Evolutionary conservation across 2,797 vertebrate genomes (phyloP), one percentile per base, ranked within the genome.

Genomic region (Sebastes aleutianus): DNA sequence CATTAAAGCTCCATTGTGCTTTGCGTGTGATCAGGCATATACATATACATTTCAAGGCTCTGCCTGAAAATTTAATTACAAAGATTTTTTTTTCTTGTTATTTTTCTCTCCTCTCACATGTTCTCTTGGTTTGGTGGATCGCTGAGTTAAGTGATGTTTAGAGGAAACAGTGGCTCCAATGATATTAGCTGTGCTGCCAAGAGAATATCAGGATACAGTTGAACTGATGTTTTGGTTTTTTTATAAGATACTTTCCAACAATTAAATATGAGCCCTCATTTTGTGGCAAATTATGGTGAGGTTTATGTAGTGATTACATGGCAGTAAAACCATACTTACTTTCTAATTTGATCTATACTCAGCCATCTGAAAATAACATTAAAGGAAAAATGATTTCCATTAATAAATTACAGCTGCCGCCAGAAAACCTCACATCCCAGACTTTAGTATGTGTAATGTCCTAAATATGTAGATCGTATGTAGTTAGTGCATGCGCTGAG

Each of bases 381-480:
- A 78, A 73, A 59, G 22, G 20, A 8, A 53, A 83, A 66, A 81
- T 31, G 22, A 85, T 85, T 83, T 85, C 61, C 80, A 86, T 88
- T 67, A 80, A 89, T 73, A 74, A 82, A 84, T 82, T 54, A 54
- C 34, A 78, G 76, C 65, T 86, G 89, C 85, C 47, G 29, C 87
- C 78, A 85, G 70, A 79, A 68, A 83, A 64, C 65, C 76, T 80
- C 61, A 57, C 58, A 58, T 80, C 27, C 69, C 74, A 88, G 89
- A 88, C 82, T 76, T 26, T 56, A 9, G 54, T 18, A 20, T 66
- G 31, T 65, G 43, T 72, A 63, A 71, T 80, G 50, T 83, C 58
- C 64, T 65, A 69, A 83, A 88, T 78, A 84, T 88, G 76, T 76
- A 70, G 59, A 87, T 87, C 75, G 74, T 80, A 89, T 78, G 78